A percentile compares a stretch with the other conserved stretches of the same genome.
phyloP scores from a whole-genome alignment of 1,140 invertebrate genomes.

The Meloidogyne hapla region DNA sequence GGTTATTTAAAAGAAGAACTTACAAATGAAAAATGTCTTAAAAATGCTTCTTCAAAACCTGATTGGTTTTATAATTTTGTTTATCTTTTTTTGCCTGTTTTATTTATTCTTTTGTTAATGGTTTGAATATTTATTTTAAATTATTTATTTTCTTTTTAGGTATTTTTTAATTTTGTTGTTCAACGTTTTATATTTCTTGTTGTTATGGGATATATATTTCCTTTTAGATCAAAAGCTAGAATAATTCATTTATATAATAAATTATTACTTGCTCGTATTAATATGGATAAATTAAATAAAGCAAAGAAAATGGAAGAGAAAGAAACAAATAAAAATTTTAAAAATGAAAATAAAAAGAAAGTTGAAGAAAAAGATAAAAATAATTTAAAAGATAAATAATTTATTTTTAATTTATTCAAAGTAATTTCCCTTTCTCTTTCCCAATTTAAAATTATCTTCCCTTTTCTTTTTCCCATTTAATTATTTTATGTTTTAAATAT shows the following conservation, averaged over 20 bases:
- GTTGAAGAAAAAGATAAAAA: background rate
- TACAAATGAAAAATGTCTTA: constrained; percentile 13
- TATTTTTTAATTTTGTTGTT: constrained; percentile 30
- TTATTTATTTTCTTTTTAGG: constrained; percentile 17
- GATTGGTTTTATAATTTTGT: constrained; percentile 4
- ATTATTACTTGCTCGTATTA: constrained; percentile 6
- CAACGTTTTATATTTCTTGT: constrained; percentile 23
- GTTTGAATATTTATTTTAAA: background rate
- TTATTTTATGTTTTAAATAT: too few species aligned
- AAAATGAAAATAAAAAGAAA: background rate
- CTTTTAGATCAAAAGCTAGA: constrained; percentile 18
- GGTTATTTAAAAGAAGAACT: constrained; percentile 15
- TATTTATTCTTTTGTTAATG: constrained; percentile 16
- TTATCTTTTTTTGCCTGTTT: constrained; percentile 15
- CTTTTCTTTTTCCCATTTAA: background rate
- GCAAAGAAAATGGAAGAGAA: background rate
- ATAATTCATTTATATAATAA: constrained; percentile 38
- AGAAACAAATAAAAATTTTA: too few species aligned
- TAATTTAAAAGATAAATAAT: background rate
- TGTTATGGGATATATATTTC: constrained; percentile 26
- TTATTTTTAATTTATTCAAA: background rate
- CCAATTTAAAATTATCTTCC: background rate
- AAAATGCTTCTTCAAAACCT: background rate
- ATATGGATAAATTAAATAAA: background rate
- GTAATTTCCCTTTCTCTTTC: too few species aligned